These are phyloP conservation scores for Malurus alboscapulatus DNA, from an alignment of 2,113 vertebrate genomes.

Conservation along the genomic window DNA sequence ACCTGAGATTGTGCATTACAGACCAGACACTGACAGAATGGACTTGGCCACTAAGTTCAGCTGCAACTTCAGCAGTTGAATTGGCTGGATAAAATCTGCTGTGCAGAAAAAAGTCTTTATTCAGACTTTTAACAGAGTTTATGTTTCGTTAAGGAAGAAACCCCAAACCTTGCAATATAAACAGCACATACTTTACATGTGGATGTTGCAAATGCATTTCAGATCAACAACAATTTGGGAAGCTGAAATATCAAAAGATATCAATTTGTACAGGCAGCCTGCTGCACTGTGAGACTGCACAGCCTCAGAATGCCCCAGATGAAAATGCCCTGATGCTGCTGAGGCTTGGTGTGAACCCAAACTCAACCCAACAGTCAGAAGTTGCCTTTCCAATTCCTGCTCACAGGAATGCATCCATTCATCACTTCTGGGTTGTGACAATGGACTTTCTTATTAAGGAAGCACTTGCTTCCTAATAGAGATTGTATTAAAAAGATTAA, in stretches of 20 bases:
- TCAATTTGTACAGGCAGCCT: neutral
- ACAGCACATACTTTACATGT: accelerated
- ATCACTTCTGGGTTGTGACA: neutral
- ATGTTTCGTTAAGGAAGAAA: neutral
- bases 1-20: neutral
- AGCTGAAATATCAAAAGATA: neutral
- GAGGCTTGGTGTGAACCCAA: neutral
- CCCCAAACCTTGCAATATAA: neutral
- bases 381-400: neutral
- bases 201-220: neutral
- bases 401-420: neutral
- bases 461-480: neutral
- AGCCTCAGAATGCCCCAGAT: neutral
- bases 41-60: neutral
- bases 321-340: neutral
- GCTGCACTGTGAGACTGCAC: neutral
- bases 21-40: neutral
- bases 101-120: neutral
- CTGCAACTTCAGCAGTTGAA: neutral
- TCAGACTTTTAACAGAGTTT: neutral
- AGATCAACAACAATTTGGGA: neutral
- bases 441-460: neutral
- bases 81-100: neutral
- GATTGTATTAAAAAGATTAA: neutral
- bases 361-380: neutral